Base-by-base conservation (phyloP, 37 sponge, comb jelly and placozoan genomes). In the Halichondria panicea region DNA sequence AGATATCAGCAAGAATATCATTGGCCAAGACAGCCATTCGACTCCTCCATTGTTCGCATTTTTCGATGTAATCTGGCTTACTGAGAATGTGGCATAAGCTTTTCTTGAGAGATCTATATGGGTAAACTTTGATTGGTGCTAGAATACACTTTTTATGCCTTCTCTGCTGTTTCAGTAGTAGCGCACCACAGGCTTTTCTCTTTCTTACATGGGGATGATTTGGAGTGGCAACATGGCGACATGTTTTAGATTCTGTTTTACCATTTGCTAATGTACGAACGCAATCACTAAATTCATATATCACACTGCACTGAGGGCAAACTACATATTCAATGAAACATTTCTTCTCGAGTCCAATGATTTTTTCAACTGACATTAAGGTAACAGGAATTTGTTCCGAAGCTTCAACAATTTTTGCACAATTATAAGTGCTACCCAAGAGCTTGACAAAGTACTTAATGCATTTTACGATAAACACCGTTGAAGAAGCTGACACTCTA, bases 21-120 rank as follows among this genome's bases (percentile, higher is more conserved):
- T 62, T 39, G 21, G 43, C 34, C 5, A 72, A 48, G 22, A 43
- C 41, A n/a, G n/a, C n/a, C n/a, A n/a, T n/a, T 34, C 70, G 43
- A 39, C 24, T 32, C 32, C 59, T 72, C 79, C 80, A 79, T 48
- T 74, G 65, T 54, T 77, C 35, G 57, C 76, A 86, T 44, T 19
- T 24, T 18, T 30, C 63, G 1, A 2, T 34, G 18, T 34, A 63
- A 21, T 31, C 4, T 35, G 19, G 3, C 34, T 5, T 63, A 19
- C 4, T 19, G 18, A 63, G 4, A 34, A 22, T 33, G 8, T 28
- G 31, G 15, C 13, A 11, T 48, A 48, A 18, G 11, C 13, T 18
- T 48, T 48, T 48, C 11, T 48, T 11, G 13, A 48, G 15, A 48
- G 52, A 15, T 11, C 52, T 11, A 48, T 48, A 48, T 18, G 13